Evolutionary conservation across 2,113 vertebrate genomes (phyloP), one percentile per base, ranked within the genome.

Genomic region (Ariopsis seemanni): DNA sequence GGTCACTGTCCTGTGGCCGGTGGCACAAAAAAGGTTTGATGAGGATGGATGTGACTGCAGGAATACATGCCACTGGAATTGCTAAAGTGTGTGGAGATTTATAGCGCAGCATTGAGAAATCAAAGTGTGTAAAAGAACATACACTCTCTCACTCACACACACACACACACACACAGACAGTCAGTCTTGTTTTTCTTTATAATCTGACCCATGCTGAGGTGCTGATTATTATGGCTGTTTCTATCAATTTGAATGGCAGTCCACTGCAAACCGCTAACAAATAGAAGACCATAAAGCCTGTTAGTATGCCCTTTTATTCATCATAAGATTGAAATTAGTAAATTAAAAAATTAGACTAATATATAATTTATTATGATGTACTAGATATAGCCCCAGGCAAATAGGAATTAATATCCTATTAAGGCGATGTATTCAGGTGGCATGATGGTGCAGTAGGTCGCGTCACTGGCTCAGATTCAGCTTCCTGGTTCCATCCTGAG

Each of bases 201-300:
- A 81, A 81, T 81, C 79, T 58, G 53, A 81, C 79, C 79, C 79
- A 81, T 81, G 79, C 79, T 81, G 79, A 81, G 79, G 55, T 81
- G 57, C 79, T 81, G 79, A 81, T 81, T 81, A 17, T 81, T 34
- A 60, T 60, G 79, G 55, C 55, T 60, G 79, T 81, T 81, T 34
- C 79, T 11, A 22, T 30, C 15, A 57, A 57, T 53, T 17, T 80
- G 14, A 80, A 80, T 80, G 55, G 17, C 55, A 42, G 55, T 60
- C 11, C 55, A 12, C 55, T 27, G 7, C 15, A n/a, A 80, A 58
- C n/a, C 20, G 27, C 20, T 17, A 60, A 60, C 52, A 57, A 30
- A 79, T 18, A 57, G 1, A 20, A 7, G 25, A 53, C 22, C 12
- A 14, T 14, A 78, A 53, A 34, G 2, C 78, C 15, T 34, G 22